These are phyloP conservation scores for Psephotus haematonotus DNA, from an alignment of 2,113 vertebrate genomes.

Conservation along the genomic window DNA sequence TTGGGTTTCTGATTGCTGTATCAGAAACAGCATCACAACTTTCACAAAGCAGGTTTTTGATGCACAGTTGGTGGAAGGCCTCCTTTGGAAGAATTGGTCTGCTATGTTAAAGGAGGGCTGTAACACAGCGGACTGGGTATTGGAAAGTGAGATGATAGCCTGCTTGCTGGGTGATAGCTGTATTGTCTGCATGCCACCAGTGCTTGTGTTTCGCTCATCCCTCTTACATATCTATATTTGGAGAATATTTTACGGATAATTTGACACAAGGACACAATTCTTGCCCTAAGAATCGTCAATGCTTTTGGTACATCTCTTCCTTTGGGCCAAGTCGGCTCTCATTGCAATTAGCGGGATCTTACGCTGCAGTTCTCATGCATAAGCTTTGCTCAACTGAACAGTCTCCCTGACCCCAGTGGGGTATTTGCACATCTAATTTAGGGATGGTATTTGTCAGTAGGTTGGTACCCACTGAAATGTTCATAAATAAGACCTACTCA, in stretches of 20 bases:
- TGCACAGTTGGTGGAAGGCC: accelerated
- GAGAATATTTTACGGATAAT: not conserved
- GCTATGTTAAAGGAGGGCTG: not conserved
- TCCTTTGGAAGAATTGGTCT: not conserved
- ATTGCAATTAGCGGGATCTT: not conserved
- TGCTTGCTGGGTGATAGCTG: not conserved
- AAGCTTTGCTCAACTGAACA: not conserved
- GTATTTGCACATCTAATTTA: not conserved
- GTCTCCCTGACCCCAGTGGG: not conserved
- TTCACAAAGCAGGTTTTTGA: not conserved
- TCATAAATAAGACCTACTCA: not conserved
- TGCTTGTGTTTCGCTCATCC: not conserved
- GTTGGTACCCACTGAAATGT: not conserved
- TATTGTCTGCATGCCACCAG: not conserved
- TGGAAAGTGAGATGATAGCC: not conserved
- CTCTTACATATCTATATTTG: not conserved
- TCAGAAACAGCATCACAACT: not conserved
- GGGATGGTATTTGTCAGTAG: not conserved
- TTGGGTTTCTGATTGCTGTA: not conserved
- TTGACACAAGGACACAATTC: not conserved
- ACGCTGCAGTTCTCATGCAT: not conserved
- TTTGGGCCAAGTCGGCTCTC: not conserved
- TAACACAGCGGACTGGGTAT: accelerated
- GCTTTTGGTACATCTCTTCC: not conserved
- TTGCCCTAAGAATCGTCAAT: not conserved